A percentile compares a stretch with the other conserved stretches of the same genome.
These are phyloP conservation scores for Tyrannus savana DNA, from an alignment of 2,113 vertebrate genomes.

Conservation along the genomic window DNA sequence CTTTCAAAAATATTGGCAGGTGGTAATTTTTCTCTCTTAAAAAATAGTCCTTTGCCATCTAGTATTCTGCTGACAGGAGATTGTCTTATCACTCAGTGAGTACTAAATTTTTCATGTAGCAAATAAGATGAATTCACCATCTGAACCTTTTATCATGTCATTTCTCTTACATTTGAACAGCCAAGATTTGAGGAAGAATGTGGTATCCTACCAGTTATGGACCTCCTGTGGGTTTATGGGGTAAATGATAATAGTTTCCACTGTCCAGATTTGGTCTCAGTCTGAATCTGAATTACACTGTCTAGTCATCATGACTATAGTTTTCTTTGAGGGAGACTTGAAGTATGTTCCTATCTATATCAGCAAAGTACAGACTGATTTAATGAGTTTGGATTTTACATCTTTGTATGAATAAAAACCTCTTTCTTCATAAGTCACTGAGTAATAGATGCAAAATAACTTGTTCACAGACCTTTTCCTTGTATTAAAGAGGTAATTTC, in stretches of 20 bases:
- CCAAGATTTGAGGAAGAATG: neutral
- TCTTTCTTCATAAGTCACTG: neutral
- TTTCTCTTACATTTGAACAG: neutral
- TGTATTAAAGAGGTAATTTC: neutral
- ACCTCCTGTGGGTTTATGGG: neutral
- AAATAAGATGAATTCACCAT: slow-evolving; percentile 9
- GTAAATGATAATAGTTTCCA: neutral
- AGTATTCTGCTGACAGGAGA: neutral
- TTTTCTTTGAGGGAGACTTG: neutral
- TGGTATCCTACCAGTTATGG: neutral
- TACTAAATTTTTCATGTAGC: neutral
- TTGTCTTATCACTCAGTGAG: neutral
- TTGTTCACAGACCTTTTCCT: neutral
- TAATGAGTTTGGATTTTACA: rapidly evolving
- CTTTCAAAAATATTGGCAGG: slow-evolving; percentile 47
- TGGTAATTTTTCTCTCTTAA: slow-evolving; percentile 47
- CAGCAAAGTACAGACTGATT: neutral
- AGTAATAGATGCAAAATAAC: neutral
- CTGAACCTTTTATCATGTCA: neutral
- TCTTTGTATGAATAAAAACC: neutral
- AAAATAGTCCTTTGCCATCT: slow-evolving; percentile 1
- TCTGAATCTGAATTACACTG: neutral
- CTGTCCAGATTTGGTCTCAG: neutral
- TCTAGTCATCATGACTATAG: neutral
- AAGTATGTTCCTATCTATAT: neutral